These are phyloP conservation scores for Drosophila pegasa DNA, from an alignment of 2,888 invertebrate genomes.

Conservation along the genomic window DNA sequence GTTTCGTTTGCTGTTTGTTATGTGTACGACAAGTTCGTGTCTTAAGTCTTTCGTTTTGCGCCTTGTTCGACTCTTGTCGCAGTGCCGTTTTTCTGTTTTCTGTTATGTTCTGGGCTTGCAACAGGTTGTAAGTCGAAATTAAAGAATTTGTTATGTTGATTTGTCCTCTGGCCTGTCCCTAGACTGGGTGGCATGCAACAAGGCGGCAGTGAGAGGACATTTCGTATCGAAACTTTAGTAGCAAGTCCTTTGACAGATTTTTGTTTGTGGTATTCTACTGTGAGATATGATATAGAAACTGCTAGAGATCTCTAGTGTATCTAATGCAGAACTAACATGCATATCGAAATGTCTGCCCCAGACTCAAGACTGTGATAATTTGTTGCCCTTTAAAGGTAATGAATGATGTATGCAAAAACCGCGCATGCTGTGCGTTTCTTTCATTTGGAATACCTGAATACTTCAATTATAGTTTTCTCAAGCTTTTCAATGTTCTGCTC, in stretches of 20 bases:
- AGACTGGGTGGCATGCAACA: slow-evolving; percentile 26
- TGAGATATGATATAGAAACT: background rate
- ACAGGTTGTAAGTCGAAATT: slow-evolving; percentile 76
- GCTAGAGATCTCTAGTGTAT: too few relatives aligned
- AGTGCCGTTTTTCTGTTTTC: slow-evolving; percentile 43
- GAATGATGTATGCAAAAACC: slow-evolving; percentile 5
- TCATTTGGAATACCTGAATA: background rate
- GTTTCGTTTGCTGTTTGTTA: slow-evolving; percentile 48
- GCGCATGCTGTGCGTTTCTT: slow-evolving; percentile 13
- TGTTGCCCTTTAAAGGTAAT: background rate
- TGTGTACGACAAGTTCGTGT: slow-evolving; percentile 82
- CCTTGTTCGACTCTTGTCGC: slow-evolving; percentile 60
- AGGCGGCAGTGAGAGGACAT: slow-evolving; percentile 16
- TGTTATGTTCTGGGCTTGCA: slow-evolving; percentile 52
- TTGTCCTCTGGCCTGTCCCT: slow-evolving; percentile 48
- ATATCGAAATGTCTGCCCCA: background rate
- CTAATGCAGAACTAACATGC: background rate
- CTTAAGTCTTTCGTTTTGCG: slow-evolving; percentile 81
- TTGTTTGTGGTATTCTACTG: too few relatives aligned
- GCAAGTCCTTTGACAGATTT: background rate
- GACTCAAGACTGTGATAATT: background rate
- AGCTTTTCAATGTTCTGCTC: slow-evolving; percentile 19
- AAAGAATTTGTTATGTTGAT: slow-evolving; percentile 74
- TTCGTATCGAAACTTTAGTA: background rate
- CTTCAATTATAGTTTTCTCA: slow-evolving; percentile 18